Evolutionary conservation across 2,888 invertebrate genomes (phyloP).

Genomic region (Dicycla oo): DNA sequence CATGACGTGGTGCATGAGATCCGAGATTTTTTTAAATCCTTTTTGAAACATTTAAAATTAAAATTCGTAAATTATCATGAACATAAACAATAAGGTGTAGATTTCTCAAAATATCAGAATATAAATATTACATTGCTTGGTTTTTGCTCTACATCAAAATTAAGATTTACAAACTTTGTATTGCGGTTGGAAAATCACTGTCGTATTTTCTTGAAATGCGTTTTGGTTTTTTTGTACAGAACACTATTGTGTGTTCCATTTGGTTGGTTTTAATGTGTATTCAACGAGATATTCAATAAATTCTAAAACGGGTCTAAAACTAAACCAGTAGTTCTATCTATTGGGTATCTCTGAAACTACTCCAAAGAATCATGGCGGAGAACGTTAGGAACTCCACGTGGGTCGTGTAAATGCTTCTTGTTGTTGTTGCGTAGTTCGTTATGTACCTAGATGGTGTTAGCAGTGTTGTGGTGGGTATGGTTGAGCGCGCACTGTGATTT

Average conservation of each 20-base stretch:
- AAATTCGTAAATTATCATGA: too few species aligned
- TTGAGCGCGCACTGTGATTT: too few species aligned
- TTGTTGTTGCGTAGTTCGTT: not conserved
- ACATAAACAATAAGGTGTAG: too few species aligned
- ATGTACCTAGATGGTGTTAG: conserved; percentile 67
- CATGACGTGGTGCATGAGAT: too few species aligned
- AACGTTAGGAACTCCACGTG: not conserved
- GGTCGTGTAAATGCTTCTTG: not conserved
- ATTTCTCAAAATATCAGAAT: too few species aligned
- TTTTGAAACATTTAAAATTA: too few species aligned
- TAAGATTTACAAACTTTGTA: conserved; percentile 9
- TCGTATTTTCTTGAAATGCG: not conserved
- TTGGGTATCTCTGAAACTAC: not conserved
- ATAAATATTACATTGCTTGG: not conserved
- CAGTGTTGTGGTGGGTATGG: not conserved
- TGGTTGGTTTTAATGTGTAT: not conserved
- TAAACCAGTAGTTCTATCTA: conserved; percentile 40
- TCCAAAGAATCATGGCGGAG: conserved; percentile 58
- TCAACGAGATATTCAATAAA: not conserved
- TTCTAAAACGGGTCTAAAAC: not conserved
- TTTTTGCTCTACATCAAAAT: not conserved
- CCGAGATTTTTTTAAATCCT: too few species aligned
- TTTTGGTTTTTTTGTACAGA: not conserved
- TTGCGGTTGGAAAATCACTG: conserved; percentile 16
- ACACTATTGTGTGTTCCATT: not conserved